Base-by-base conservation (phyloP, 2,797 vertebrate species). In the Phalanger gymnotis region DNA sequence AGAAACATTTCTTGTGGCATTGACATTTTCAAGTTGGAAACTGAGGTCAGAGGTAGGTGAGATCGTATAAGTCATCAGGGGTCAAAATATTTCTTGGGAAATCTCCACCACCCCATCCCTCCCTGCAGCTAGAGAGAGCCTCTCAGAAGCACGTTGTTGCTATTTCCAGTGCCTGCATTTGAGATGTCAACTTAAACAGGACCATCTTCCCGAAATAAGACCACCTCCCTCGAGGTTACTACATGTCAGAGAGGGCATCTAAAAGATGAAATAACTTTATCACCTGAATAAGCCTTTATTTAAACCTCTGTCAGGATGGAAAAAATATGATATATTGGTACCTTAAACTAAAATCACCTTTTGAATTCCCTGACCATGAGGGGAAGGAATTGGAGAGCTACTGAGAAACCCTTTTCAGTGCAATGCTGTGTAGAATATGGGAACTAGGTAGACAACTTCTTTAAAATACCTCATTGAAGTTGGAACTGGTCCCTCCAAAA, bases 251-350 rank as follows among this genome's bases (percentile, higher is more conserved):
- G 1, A 91, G 91, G 27, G 56, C 89, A 55, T 40, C 96, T 40
- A 91, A 96, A 91, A 87, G 55, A 89, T 94, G 93, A 96, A 97
- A 92, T 51, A 94, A 66, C 40, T 53, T 27, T 93, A 90, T 31
- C 51, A 96, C 0, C 54, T 93, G 92, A 95, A 92, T 0, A 10
- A 95, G 61, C 54, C 34, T 81, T 90, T 27, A 9, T 94, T 91
- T 91, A 94, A 16, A 97, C 28, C 96, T 93, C 53, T 53, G 73
- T 54, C 47, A 87, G 91, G 30, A 87, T 40, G 66, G 57, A 95
- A 91, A 96, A 10, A 0, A 92, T 61, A 4, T 10, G 31, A 81
- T 91, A 95, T 58, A 28, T 53, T 95, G 90, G 81, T 91, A 92
- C 93, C 61, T 57, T 92, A 81, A 66, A 92, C 93, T 94, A 97